These are phyloP conservation scores for Pyrgilauda ruficollis DNA, from an alignment of 2,113 vertebrate species.

Conservation along the genomic window DNA sequence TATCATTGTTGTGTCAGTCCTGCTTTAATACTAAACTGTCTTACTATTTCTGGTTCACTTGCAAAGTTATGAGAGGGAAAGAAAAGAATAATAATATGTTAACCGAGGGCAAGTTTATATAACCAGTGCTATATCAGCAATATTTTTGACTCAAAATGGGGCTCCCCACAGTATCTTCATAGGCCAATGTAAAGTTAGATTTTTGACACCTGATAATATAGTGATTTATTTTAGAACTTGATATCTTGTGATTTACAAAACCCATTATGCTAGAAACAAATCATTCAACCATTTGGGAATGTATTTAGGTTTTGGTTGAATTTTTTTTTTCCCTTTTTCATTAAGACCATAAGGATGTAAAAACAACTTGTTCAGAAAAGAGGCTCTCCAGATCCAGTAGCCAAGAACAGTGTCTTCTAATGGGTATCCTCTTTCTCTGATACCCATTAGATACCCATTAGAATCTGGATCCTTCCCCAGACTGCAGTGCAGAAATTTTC, in stretches of 20 bases:
- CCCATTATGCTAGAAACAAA: background rate
- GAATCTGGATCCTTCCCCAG: background rate
- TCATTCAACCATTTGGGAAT: background rate
- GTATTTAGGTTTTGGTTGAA: background rate
- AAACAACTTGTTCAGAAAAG: background rate
- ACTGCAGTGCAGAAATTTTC: background rate
- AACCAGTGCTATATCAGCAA: constrained; percentile 8
- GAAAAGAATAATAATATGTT: constrained; percentile 42
- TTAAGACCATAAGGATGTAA: background rate
- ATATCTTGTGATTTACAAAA: constrained; percentile 35
- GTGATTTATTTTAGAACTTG: constrained; percentile 43
- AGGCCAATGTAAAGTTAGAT: constrained; percentile 7
- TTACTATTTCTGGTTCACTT: background rate
- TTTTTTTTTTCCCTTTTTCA: background rate
- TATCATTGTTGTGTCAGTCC: background rate
- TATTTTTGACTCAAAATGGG: background rate
- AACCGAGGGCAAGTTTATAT: constrained; percentile 25
- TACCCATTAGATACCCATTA: no score
- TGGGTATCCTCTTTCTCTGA: background rate
- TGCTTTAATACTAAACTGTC: background rate
- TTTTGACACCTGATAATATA: constrained; percentile 14
- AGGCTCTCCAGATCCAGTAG: background rate
- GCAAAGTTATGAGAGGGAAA: background rate
- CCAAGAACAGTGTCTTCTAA: background rate
- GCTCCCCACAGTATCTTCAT: background rate